phyloP scores from a whole-genome alignment of 2,888 invertebrate species.

The Macaria liturata region DNA sequence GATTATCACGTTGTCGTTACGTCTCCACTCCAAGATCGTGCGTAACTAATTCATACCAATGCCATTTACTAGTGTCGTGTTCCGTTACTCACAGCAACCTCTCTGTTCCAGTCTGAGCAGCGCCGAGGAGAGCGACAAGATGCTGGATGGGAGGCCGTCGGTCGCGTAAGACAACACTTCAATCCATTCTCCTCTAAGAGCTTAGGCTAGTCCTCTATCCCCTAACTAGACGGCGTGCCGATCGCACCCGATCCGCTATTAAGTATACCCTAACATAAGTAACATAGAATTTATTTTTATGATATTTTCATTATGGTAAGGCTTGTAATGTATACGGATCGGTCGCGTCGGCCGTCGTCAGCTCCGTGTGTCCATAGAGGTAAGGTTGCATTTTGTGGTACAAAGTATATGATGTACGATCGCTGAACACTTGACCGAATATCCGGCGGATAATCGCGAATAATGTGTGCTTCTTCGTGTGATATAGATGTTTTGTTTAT shows the following conservation, averaged over 20 bases:
- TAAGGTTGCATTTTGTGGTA: slow-evolving; percentile 72
- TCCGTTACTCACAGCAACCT: slow-evolving; percentile 2
- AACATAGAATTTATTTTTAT: slow-evolving; percentile 66
- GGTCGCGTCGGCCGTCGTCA: slow-evolving; percentile 46
- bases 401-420: slow-evolving; percentile 58
- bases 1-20: slow-evolving; percentile 14
- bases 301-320: slow-evolving; percentile 40
- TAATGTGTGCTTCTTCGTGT: slow-evolving; percentile 57
- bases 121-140: slow-evolving; percentile 89
- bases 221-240: slow-evolving; percentile 49
- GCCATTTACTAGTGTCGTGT: not conserved
- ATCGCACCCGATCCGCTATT: slow-evolving; percentile 47
- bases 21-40: slow-evolving; percentile 1
- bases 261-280: slow-evolving; percentile 46
- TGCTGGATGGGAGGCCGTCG: slow-evolving; percentile 89
- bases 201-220: slow-evolving; percentile 53
- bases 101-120: slow-evolving; percentile 82
- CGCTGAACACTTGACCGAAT: slow-evolving; percentile 41
- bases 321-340: slow-evolving; percentile 38
- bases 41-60: slow-evolving; percentile 15
- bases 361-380: slow-evolving; percentile 54
- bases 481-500: slow-evolving; percentile 44
- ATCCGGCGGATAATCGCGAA: slow-evolving; percentile 40
- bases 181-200: slow-evolving; percentile 39
- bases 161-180: slow-evolving; percentile 73